These are phyloP conservation scores for Porites lobata DNA, from an alignment of 92 coral and sea anemone genomes.

Conservation along the genomic window DNA sequence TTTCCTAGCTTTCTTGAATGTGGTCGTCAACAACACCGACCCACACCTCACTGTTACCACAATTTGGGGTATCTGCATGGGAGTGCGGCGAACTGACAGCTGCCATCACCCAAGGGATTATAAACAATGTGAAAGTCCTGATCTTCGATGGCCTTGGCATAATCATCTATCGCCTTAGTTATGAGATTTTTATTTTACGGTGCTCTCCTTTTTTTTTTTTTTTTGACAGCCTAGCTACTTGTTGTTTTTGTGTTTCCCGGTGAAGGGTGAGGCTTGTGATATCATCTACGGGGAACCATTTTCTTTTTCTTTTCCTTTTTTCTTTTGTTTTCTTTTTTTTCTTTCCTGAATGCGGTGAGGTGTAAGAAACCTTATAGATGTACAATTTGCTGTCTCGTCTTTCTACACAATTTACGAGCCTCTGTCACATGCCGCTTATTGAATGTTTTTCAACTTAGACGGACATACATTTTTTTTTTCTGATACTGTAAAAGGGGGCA, in stretches of 20 bases:
- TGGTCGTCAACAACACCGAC: too few species aligned
- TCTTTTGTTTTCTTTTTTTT: slow-evolving; percentile 46
- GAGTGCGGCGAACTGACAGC: neutral
- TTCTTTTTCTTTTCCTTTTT: neutral
- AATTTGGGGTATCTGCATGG: too few species aligned
- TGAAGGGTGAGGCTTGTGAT: too few species aligned
- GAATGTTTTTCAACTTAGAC: slow-evolving; percentile 35
- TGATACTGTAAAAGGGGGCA: slow-evolving; percentile 54
- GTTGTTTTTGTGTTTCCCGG: neutral
- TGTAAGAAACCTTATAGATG: slow-evolving; percentile 46
- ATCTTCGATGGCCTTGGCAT: slow-evolving; percentile 21
- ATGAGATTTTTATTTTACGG: neutral
- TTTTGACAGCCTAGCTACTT: slow-evolving; percentile 18
- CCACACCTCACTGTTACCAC: too few species aligned
- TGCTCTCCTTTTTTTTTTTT: too few species aligned
- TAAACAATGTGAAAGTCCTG: slow-evolving; percentile 11
- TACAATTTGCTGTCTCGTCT: slow-evolving; percentile 33
- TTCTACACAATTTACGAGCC: slow-evolving; percentile 4
- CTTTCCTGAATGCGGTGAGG: slow-evolving; percentile 51
- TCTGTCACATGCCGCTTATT: slow-evolving; percentile 51
- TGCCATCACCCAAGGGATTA: slow-evolving; percentile 32
- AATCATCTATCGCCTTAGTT: slow-evolving; percentile 4
- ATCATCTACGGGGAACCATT: too few species aligned
- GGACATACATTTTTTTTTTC: slow-evolving; percentile 50
- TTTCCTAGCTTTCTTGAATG: too few species aligned